Conservation (phyloP, 2,888 invertebrate genomes). For the Phanerotoma sp. region DNA sequence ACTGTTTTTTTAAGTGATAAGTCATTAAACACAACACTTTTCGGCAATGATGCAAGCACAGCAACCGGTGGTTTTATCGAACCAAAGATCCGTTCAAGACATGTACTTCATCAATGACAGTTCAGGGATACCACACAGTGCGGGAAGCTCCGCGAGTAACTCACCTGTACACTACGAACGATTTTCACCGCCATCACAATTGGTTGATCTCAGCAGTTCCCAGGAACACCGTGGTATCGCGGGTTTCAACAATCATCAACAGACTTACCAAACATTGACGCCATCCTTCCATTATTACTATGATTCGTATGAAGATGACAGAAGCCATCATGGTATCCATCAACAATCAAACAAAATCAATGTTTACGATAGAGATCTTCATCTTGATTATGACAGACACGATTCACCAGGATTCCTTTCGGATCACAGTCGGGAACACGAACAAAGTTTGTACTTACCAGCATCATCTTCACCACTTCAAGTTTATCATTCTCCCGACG, state of each 20-base stretch:
- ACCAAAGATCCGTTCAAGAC: conserved; percentile 28
- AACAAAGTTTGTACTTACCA: conserved; percentile 41
- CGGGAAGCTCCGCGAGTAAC: conserved; percentile 50
- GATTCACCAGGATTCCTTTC: conserved; percentile 44
- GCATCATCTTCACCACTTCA: conserved; percentile 35
- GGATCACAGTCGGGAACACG: conserved; percentile 47
- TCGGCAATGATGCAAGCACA: conserved; percentile 45
- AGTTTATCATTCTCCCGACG: conserved; percentile 40
- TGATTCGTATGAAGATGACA: conserved; percentile 17
- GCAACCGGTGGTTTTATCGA: conserved; percentile 36
- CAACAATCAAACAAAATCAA: conserved; percentile 30
- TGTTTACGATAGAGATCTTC: conserved; percentile 36
- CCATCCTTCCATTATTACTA: conserved; percentile 1
- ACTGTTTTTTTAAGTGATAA: not conserved
- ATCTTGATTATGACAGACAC: conserved; percentile 39
- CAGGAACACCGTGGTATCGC: conserved; percentile 39
- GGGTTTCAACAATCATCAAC: conserved; percentile 32
- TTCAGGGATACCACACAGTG: conserved; percentile 48
- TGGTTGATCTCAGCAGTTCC: conserved; percentile 49
- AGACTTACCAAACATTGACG: conserved; percentile 3
- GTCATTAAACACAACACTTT: not conserved
- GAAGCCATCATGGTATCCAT: conserved; percentile 35
- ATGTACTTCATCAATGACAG: conserved; percentile 41
- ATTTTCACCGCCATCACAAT: conserved; percentile 46
- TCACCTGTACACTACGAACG: conserved; percentile 48